Evolutionary conservation across 2,113 vertebrate species (phyloP), one percentile per base, ranked within the genome.

Genomic region (Phyllopteryx taeniolatus): DNA sequence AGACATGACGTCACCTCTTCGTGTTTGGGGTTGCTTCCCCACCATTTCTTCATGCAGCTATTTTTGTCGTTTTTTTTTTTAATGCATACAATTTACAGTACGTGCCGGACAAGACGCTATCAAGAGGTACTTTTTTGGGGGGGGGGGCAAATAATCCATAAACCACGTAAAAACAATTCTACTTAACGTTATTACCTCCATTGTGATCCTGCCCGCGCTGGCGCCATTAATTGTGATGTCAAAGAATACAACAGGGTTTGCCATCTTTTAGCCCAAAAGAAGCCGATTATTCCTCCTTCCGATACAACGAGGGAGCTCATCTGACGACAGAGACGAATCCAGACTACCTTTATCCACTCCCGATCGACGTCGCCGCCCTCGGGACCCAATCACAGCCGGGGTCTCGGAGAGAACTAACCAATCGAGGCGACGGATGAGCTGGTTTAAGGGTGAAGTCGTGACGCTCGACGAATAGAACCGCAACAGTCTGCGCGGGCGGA

Each of bases 241-340:
- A 71, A 95, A 95, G 78, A 84, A 95, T 22, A 94, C 93, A 73
- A 49, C 27, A 0, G 92, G 92, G 20, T 87, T 92, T 13, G 69
- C 83, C 94, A 94, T 95, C 7, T 69, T 79, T 39, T 0, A 2
- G 35, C 1, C 4, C 35, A 0, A 31, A 35, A 27, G 8, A 42
- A 4, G 62, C 35, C 19, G 27, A 10, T 14, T 31, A 3, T 39
- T 39, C 35, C 35, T 39, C 47, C 15, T 53, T 39, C 35, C 35
- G 2, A 39, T 5, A 6, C 35, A 6, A 39, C 2, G 35, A 6
- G 35, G 35, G 35, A 39, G 35, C 35, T 39, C 35, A 5, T 31
- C 22, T 60, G 64, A 2, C 71, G 35, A 14, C 0, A 1, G 2
- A 11, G 3, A 1, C 68, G 17, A 0, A 27, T 15, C 12, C 3